Percentiles rank a stretch among this genome's conserved stretches.
Conservation (phyloP, 2,113 vertebrate genomes). For the Oryctolagus cuniculus region DNA sequence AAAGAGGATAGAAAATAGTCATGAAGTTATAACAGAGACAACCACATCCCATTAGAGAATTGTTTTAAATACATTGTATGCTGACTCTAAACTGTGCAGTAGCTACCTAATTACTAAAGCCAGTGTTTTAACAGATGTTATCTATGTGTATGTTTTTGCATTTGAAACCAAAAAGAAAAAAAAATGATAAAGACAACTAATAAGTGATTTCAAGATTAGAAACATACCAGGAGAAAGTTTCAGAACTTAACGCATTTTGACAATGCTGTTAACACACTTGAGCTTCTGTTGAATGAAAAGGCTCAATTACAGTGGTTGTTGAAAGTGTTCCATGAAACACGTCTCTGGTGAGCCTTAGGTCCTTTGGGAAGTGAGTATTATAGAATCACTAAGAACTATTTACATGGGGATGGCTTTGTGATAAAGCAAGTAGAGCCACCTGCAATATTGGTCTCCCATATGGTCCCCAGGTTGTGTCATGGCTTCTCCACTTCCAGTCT, state of each 20-base stretch:
- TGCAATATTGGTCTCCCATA: too few relatives aligned
- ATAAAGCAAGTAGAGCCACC: too few relatives aligned
- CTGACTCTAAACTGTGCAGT: background rate
- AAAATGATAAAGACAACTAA: background rate
- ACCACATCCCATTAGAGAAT: background rate
- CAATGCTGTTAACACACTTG: background rate
- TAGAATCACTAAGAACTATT: background rate
- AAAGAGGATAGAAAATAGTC: background rate
- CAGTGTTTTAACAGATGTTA: conserved; percentile 8
- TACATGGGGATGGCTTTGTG: background rate
- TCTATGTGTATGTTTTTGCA: background rate
- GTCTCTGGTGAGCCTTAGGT: background rate
- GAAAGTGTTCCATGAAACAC: background rate
- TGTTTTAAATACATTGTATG: background rate
- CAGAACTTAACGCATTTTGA: conserved; percentile 7
- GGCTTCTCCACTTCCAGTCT: too few relatives aligned
- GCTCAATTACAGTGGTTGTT: background rate
- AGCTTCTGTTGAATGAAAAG: conserved; percentile 43
- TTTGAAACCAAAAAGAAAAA: background rate
- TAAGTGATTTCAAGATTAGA: conserved; percentile 38
- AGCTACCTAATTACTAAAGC: conserved; percentile 30
- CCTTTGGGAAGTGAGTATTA: conserved; percentile 39
- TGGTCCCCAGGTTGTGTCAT: too few relatives aligned
- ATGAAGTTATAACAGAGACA: background rate
- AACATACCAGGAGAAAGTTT: conserved; percentile 19